phyloP scores from a whole-genome alignment of 2,797 vertebrate genomes.

The Hybognathus amarus region DNA sequence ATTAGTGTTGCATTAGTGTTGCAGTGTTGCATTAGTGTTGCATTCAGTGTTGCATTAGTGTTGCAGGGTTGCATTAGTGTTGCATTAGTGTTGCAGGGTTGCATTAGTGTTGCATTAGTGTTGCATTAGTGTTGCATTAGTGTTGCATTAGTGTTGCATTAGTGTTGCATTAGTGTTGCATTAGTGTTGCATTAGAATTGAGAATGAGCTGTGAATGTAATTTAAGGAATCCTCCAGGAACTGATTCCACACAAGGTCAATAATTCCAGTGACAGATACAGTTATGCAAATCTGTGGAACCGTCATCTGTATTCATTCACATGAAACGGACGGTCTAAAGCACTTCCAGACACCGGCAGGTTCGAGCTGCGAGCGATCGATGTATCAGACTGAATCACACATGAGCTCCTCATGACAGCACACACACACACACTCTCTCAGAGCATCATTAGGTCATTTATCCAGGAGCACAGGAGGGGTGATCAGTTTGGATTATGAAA shows the following conservation, averaged over 20 bases:
- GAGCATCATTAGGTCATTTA: neutral
- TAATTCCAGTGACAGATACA: constrained; percentile 63
- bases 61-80: too few species aligned
- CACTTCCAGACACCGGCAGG: neutral
- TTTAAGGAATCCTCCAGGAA: constrained; percentile 63
- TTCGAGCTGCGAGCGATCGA: neutral
- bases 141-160: too few species aligned
- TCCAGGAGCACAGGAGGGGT: neutral
- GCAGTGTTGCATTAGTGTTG: too few species aligned
- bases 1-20: too few species aligned
- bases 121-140: too few species aligned
- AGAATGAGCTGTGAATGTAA: constrained; percentile 65
- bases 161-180: too few species aligned
- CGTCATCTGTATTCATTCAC: neutral
- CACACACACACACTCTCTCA: neutral
- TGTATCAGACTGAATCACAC: neutral
- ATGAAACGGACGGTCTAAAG: neutral
- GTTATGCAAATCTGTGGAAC: constrained; percentile 65
- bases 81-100: too few species aligned
- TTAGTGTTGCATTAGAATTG: constrained; percentile 38
- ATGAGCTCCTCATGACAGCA: neutral
- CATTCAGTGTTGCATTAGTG: too few species aligned
- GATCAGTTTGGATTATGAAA: neutral
- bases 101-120: too few species aligned
- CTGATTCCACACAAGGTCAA: constrained; percentile 60